These are phyloP conservation scores for Tortricodes alternella DNA, from an alignment of 2,888 invertebrate species.

Conservation along the genomic window DNA sequence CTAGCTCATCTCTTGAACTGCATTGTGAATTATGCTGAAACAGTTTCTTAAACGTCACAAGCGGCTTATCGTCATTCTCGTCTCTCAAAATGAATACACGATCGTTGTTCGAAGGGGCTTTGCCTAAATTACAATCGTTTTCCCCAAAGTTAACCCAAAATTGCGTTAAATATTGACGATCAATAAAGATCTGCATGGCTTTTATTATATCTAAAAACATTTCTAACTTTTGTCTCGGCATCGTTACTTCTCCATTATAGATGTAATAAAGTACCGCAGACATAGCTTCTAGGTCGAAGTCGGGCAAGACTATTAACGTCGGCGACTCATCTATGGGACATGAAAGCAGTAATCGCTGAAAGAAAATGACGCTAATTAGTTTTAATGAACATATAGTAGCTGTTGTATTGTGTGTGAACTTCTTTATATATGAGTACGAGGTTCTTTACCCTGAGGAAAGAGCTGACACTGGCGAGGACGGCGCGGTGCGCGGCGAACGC, in stretches of 20 bases:
- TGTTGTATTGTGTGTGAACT: constrained; percentile 1
- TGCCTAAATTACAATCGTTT: constrained; percentile 33
- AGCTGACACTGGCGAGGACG: constrained; percentile 86
- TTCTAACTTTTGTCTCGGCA: constrained; percentile 81
- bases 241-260: constrained; percentile 85
- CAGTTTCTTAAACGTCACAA: constrained; percentile 54
- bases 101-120: constrained; percentile 34
- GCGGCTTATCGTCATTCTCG: constrained; percentile 40
- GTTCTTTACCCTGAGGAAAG: constrained; percentile 83
- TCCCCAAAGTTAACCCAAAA: constrained; percentile 37
- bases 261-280: constrained; percentile 85
- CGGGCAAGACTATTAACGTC: constrained; percentile 85
- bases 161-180: constrained; percentile 51
- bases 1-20: constrained; percentile 43
- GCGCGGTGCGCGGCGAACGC: constrained; percentile 85
- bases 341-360: constrained; percentile 64
- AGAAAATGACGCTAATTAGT: constrained; percentile 36
- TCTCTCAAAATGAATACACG: constrained; percentile 47
- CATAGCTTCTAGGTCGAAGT: constrained; percentile 84
- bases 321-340: constrained; percentile 72
- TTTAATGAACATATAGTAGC: constrained; percentile 25
- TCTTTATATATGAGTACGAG: no score
- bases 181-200: constrained; percentile 68
- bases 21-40: constrained; percentile 42
- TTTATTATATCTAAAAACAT: constrained; percentile 84